Evolutionary conservation across 1,140 invertebrate species (phyloP).

Genomic region (Bombus fervidus): DNA sequence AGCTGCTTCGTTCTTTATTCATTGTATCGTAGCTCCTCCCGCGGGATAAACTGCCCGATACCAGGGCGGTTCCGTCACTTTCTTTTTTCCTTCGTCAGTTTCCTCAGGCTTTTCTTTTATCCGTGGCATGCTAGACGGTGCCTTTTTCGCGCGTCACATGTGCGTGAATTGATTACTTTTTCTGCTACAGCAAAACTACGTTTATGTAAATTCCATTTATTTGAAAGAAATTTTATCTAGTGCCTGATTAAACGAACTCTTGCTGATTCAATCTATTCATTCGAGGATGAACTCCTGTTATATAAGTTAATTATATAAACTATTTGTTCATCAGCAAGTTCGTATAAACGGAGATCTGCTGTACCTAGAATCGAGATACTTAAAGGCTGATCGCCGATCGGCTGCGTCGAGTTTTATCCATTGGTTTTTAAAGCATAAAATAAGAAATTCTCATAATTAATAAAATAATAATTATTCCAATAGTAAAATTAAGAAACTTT

Average conservation of each 20-base stretch:
- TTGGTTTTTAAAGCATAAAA: no score
- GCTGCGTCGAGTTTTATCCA: no score
- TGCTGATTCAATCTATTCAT: neutral
- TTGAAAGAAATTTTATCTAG: neutral
- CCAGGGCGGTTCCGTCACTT: constrained; percentile 19
- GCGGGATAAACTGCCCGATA: constrained; percentile 70
- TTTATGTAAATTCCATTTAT: neutral
- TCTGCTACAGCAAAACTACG: neutral
- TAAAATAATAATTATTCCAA: no score
- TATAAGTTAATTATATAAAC: no score
- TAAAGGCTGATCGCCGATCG: neutral
- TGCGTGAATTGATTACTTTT: neutral
- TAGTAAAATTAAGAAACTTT: no score
- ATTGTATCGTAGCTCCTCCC: constrained; percentile 67
- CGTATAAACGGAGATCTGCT: neutral
- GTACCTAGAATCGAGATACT: neutral
- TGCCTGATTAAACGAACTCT: neutral
- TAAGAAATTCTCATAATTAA: no score
- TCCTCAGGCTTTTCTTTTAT: neutral
- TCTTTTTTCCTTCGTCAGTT: neutral
- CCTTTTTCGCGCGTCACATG: neutral
- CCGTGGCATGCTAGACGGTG: neutral
- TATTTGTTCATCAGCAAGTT: no score
- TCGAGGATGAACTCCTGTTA: no score
- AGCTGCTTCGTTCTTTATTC: constrained; percentile 77